These are phyloP conservation scores for Thalassarche chlororhynchos DNA, from an alignment of 2,113 vertebrate genomes.

Conservation along the genomic window DNA sequence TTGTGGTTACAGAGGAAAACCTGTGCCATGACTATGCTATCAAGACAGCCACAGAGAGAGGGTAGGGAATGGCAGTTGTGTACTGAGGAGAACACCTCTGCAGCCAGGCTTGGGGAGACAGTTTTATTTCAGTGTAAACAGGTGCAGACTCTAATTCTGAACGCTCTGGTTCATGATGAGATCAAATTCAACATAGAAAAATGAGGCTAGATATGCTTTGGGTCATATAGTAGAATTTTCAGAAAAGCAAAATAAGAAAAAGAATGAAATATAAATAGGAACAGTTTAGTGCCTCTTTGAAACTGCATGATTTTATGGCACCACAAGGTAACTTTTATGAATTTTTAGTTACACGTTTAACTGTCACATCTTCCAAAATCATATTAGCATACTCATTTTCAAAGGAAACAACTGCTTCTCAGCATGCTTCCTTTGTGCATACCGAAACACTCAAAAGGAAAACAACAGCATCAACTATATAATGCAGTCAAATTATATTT, in stretches of 20 bases:
- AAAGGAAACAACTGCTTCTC: background rate
- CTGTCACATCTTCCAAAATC: background rate
- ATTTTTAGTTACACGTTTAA: background rate
- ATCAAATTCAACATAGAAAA: background rate
- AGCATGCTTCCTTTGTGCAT: background rate
- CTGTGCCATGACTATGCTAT: accelerated
- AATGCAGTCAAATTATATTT: background rate
- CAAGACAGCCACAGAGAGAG: background rate
- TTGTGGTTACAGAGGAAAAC: background rate
- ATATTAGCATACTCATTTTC: background rate
- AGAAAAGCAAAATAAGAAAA: background rate
- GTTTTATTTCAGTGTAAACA: background rate
- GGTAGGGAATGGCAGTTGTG: background rate
- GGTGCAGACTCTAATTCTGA: background rate
- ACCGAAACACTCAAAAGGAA: background rate
- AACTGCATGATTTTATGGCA: background rate
- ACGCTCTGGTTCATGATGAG: background rate
- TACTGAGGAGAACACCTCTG: background rate
- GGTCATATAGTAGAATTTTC: background rate
- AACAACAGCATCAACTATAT: background rate
- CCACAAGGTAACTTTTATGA: background rate
- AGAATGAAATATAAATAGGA: background rate
- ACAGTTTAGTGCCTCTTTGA: background rate
- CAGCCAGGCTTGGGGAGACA: background rate
- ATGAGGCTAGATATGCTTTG: background rate